These are phyloP conservation scores for Zelleria hepariella DNA, from an alignment of 2,888 invertebrate genomes.

Conservation along the genomic window DNA sequence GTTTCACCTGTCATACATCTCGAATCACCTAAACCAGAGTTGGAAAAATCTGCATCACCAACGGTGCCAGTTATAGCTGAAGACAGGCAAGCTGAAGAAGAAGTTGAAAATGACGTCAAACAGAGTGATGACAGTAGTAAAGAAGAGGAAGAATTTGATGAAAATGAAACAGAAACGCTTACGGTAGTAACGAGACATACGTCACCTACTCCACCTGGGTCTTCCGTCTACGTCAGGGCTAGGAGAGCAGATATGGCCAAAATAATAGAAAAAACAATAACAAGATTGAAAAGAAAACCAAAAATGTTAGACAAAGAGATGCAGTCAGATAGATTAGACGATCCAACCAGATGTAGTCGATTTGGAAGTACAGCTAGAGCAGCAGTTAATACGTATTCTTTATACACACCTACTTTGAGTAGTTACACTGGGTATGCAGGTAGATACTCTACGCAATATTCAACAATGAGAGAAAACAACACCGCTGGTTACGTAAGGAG, in stretches of 20 bases:
- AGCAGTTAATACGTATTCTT: conserved; percentile 75
- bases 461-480: conserved; percentile 42
- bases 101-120: conserved; percentile 16
- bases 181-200: conserved; percentile 81
- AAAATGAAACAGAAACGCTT: conserved; percentile 59
- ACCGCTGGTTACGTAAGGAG: conserved; percentile 42
- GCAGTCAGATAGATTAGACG: conserved; percentile 81
- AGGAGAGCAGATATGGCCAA: conserved; percentile 81
- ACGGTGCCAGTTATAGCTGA: conserved; percentile 20
- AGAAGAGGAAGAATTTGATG: conserved; percentile 31
- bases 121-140: conserved; percentile 14
- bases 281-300: conserved; percentile 67
- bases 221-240: conserved; percentile 73
- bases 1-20: conserved; percentile 47
- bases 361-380: conserved; percentile 74
- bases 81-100: conserved; percentile 18
- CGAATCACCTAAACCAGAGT: conserved; percentile 32
- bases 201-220: conserved; percentile 82
- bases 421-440: conserved; percentile 62
- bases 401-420: conserved; percentile 64
- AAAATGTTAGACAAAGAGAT: conserved; percentile 78
- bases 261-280: conserved; percentile 79
- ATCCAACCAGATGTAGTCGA: conserved; percentile 76
- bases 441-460: conserved; percentile 59
- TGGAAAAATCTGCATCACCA: conserved; percentile 30